Evolutionary conservation across 1,140 invertebrate genomes (phyloP).

Genomic region (Drosophila tristis): DNA sequence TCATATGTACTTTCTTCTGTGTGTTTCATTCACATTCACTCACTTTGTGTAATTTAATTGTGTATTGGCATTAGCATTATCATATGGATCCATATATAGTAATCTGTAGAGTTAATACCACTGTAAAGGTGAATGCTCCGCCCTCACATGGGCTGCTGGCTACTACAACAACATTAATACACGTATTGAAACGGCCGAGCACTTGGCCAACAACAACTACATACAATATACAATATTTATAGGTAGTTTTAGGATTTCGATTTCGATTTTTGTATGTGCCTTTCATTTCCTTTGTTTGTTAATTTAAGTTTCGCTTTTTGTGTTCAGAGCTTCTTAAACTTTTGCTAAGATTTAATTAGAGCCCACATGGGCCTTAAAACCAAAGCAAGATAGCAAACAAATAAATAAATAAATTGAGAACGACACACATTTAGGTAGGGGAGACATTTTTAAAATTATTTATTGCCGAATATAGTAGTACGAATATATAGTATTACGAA

Average conservation of each 20-base stretch:
- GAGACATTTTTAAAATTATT: conserved; percentile 32
- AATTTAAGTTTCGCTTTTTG: not conserved
- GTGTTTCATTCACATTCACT: conserved; percentile 27
- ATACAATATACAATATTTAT: conserved; percentile 16
- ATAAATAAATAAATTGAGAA: conserved; percentile 44
- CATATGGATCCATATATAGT: conserved; percentile 7
- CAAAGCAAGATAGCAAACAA: conserved; percentile 43
- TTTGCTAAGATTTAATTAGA: conserved; percentile 44
- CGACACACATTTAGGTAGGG: conserved; percentile 50
- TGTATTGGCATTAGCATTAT: conserved; percentile 12
- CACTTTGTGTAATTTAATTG: conserved; percentile 24
- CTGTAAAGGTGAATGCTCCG: conserved; percentile 48
- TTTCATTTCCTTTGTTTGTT: not conserved
- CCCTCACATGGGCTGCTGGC: conserved; percentile 25
- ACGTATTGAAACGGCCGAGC: not conserved
- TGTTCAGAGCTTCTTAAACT: conserved; percentile 42
- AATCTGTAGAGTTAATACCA: conserved; percentile 55
- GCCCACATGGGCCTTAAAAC: conserved; percentile 20
- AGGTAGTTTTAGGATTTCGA: conserved; percentile 3
- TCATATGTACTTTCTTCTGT: conserved; percentile 57
- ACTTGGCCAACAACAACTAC: too few species aligned
- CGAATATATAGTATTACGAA: not conserved
- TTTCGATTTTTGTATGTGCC: conserved; percentile 15
- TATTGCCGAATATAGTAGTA: conserved; percentile 45
- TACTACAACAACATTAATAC: conserved; percentile 36